Base-by-base conservation (phyloP, 2,113 vertebrate species). In the Barbus barbus region DNA sequence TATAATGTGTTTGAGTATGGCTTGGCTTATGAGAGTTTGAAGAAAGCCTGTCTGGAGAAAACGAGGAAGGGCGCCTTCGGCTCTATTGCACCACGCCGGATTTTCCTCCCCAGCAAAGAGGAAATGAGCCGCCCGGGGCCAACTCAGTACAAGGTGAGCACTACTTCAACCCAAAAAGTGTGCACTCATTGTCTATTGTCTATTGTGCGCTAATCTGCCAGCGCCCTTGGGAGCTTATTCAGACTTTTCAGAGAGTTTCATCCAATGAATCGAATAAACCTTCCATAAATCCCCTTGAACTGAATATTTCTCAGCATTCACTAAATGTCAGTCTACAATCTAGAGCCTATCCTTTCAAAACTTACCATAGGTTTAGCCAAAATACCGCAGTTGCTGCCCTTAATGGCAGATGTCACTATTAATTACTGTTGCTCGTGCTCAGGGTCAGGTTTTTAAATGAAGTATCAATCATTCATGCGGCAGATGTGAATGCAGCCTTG, bases 31-130 rank as follows among this genome's bases (percentile, higher is more conserved):
- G 91, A 92, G 67, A 93, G 92, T 86, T 85, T 92, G 31, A 92
- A 89, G 87, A 93, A 91, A 84, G 90, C 91, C 5, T 76, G 86
- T 81, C 76, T 86, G 16, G 90, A 87, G 31, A 84, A 85, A 77
- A 87, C 33, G 61, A 92, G 82, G 83, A 92, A 85, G 56, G 92
- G 91, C 24, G 93, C 88, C 5, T 94, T 94, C 83, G 93, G 94
- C 67, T 94, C 93, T 38, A 85, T 84, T 2, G 83, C 84, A 69
- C 86, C 85, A 16, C 90, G 92, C 77, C 87, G 14, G 82, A 86
- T 65, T 28, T 5, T 87, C 58, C 86, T 92, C 73, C 8, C 84
- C 83, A 90, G 83, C 41, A 92, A 89, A 75, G 83, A 89, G 36
- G 86, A 83, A 6, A n/a, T 81, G 20, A 53, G 88, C 12, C 76